A percentile compares a stretch with the other conserved stretches of the same genome.
These are phyloP conservation scores for Venustaconcha ellipsiformis DNA, from an alignment of 1,140 invertebrate species.

Conservation along the genomic window DNA sequence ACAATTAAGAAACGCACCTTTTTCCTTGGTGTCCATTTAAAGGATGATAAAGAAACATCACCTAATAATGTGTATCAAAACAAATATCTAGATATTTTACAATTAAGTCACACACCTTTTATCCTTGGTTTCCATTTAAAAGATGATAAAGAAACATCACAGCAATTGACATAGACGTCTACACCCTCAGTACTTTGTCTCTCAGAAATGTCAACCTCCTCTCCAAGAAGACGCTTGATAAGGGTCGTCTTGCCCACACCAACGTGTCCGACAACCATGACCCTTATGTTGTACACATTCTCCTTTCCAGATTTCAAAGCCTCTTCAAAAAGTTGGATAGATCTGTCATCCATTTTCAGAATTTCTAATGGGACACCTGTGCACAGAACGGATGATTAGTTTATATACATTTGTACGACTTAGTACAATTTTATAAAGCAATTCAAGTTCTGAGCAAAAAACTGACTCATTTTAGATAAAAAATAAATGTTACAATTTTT, in stretches of 20 bases:
- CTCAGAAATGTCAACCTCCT: constrained; percentile 7
- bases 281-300: background rate
- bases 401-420: no score
- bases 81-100: no score
- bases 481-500: no score
- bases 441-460: no score
- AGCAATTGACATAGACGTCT: constrained; percentile 6
- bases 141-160: background rate
- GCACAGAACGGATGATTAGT: no score
- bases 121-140: background rate
- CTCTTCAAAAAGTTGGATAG: constrained; percentile 6
- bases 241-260: constrained; percentile 8
- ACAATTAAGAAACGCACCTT: no score
- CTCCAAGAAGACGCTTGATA: constrained; percentile 3
- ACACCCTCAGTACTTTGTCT: constrained; percentile 7
- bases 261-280: constrained; percentile 5
- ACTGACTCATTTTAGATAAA: no score
- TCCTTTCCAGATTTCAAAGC: constrained; percentile 9
- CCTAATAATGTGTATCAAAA: no score
- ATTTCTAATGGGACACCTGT: constrained; percentile 5
- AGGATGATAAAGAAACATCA: no score
- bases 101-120: no score
- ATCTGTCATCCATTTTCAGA: constrained; percentile 4
- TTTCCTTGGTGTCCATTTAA: no score
- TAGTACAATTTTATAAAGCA: no score